Percentiles rank a stretch among this genome's conserved stretches.
Evolutionary conservation across 2,888 invertebrate species (phyloP).

Genomic region (Eudasyphora cyanicolor): DNA sequence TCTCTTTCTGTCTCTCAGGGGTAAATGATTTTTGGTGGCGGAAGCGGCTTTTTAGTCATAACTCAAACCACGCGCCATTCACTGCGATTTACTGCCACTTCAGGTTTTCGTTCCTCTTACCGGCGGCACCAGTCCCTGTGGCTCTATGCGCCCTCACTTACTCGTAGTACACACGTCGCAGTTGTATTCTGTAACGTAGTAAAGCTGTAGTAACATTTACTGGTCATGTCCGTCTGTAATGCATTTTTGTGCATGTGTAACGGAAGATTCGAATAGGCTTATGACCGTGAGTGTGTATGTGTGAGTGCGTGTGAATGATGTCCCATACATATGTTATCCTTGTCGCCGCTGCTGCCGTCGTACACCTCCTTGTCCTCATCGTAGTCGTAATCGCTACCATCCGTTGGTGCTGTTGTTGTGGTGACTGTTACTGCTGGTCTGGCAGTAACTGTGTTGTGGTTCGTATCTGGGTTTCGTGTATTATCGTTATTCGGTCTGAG

Average conservation of each 20-base stretch:
- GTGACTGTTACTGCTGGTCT: conserved; percentile 42
- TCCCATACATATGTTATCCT: conserved; percentile 28
- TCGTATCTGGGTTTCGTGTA: conserved; percentile 58
- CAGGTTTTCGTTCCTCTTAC: neutral
- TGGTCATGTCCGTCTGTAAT: neutral
- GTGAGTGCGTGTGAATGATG: neutral
- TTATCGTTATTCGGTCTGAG: conserved; percentile 52
- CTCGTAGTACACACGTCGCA: neutral
- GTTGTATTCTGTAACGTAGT: neutral
- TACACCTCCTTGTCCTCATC: too few species aligned
- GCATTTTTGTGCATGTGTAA: conserved; percentile 10
- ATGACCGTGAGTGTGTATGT: neutral
- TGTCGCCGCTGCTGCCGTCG: neutral
- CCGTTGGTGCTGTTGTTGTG: conserved; percentile 13
- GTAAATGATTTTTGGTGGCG: conserved; percentile 56
- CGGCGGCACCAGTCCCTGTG: too few species aligned
- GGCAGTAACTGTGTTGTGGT: conserved; percentile 51
- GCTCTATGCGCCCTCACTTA: neutral
- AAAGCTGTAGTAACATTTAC: conserved; percentile 31
- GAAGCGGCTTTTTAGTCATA: conserved; percentile 62
- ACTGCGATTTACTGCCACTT: conserved; percentile 46
- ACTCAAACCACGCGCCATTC: conserved; percentile 65
- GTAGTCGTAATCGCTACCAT: too few species aligned
- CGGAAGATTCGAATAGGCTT: too few species aligned
- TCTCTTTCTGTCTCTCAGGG: too few species aligned